Evolutionary conservation across 2,888 invertebrate genomes (phyloP).

Genomic region (Cantharis lateralis): DNA sequence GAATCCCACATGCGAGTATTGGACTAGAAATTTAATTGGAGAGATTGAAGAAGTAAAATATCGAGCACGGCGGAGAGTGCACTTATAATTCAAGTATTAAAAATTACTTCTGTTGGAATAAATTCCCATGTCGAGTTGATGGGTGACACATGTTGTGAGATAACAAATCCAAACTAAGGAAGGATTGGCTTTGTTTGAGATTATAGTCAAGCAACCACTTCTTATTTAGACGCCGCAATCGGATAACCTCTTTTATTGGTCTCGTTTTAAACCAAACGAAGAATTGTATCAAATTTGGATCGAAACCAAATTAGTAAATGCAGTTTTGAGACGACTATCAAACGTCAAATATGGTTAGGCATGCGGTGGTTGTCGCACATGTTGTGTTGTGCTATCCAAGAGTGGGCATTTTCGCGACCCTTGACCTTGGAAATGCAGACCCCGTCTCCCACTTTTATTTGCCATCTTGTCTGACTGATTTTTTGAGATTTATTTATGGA

Average conservation of each 20-base stretch:
- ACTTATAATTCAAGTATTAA: neutral
- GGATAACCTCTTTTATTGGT: conserved; percentile 50
- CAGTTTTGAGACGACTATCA: conserved; percentile 53
- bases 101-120: neutral
- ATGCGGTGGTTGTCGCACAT: conserved; percentile 45
- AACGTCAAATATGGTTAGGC: conserved; percentile 55
- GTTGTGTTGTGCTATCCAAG: conserved; percentile 27
- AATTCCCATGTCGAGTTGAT: conserved; percentile 25
- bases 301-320: conserved; percentile 56
- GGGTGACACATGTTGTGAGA: conserved; percentile 35
- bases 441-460: conserved; percentile 33
- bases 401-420: conserved; percentile 38
- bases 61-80: neutral
- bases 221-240: conserved; percentile 44
- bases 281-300: conserved; percentile 56
- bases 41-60: neutral
- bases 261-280: conserved; percentile 50
- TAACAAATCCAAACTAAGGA: conserved; percentile 37
- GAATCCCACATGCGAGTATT: too few relatives aligned
- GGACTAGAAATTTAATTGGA: too few relatives aligned
- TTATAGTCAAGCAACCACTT: conserved; percentile 37
- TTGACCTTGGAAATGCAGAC: conserved; percentile 42
- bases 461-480: conserved; percentile 25
- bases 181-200: conserved; percentile 32
- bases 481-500: conserved; percentile 14